Conservation (phyloP, 1,140 invertebrate genomes). For the Portunus trituberculatus region DNA sequence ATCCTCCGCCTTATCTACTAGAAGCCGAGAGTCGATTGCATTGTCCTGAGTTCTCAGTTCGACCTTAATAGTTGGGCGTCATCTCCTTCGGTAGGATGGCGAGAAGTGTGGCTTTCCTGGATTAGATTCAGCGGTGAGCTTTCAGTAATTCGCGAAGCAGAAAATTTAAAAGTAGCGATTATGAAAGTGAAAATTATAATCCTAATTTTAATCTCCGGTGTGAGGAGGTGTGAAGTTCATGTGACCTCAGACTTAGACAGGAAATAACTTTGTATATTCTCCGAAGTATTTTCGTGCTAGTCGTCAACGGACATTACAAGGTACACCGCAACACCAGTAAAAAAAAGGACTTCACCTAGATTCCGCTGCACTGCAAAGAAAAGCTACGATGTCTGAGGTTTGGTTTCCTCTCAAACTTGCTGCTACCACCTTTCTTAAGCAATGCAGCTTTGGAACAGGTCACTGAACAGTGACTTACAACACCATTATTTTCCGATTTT, state of each 20-base stretch:
- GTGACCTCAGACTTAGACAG: background rate
- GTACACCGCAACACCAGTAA: background rate
- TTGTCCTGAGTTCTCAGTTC: background rate
- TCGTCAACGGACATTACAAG: background rate
- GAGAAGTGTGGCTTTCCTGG: constrained; percentile 50
- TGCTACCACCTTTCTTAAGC: background rate
- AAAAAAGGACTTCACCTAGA: background rate
- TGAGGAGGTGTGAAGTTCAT: constrained; percentile 12
- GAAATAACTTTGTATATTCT: background rate
- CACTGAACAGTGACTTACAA: background rate
- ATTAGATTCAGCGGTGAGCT: constrained; percentile 3
- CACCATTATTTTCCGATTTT: background rate
- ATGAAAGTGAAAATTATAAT: constrained; percentile 15
- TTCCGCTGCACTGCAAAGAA: background rate
- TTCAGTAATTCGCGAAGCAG: background rate
- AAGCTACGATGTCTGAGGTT: background rate
- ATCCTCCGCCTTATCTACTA: constrained; percentile 42
- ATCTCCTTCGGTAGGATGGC: background rate
- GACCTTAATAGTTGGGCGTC: constrained; percentile 28
- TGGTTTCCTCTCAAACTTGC: background rate
- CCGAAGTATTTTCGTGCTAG: background rate
- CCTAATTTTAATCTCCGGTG: constrained; percentile 31
- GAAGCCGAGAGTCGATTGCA: constrained; percentile 25
- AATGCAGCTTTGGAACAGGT: background rate
- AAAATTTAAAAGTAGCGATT: constrained; percentile 27